Evolutionary conservation across 2,113 vertebrate species (phyloP).

Genomic region (Acinonyx jubatus): DNA sequence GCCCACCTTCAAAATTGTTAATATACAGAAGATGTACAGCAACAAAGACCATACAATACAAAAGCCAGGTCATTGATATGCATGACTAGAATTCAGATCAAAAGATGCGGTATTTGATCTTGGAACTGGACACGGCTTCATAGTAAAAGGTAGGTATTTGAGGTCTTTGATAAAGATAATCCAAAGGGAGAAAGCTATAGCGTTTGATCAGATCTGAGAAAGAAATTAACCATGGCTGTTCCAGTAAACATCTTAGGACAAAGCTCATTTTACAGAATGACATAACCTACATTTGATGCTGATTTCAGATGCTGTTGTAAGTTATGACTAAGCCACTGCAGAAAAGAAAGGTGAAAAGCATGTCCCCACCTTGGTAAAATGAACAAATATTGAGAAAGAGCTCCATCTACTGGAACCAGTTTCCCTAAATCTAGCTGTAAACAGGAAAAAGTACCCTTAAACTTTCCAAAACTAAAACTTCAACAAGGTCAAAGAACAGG

Average conservation of each 20-base stretch:
- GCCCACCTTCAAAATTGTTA: conserved; percentile 8
- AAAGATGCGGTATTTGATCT: conserved; percentile 55
- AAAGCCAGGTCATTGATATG: neutral
- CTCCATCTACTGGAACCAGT: conserved; percentile 83
- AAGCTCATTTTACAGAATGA: conserved; percentile 47
- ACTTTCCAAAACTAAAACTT: conserved; percentile 41
- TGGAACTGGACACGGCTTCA: neutral
- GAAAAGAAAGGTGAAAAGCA: conserved; percentile 9
- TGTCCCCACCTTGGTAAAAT: neutral
- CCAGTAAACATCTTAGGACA: conserved; percentile 40
- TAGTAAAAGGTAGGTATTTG: conserved; percentile 3
- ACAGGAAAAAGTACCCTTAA: neutral
- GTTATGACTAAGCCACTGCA: conserved; percentile 31
- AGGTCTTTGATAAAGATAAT: conserved; percentile 60
- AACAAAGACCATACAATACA: neutral
- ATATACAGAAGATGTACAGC: neutral
- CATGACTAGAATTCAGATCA: conserved; percentile 11
- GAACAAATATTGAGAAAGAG: conserved; percentile 79
- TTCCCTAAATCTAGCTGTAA: neutral
- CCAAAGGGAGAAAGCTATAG: neutral
- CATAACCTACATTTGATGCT: conserved; percentile 45
- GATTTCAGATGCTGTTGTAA: conserved; percentile 51
- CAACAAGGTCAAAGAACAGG: neutral
- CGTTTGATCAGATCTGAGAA: conserved; percentile 60
- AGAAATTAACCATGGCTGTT: conserved; percentile 49